Conservation (phyloP, 2,797 vertebrate species). For the Chrosomus eos region DNA sequence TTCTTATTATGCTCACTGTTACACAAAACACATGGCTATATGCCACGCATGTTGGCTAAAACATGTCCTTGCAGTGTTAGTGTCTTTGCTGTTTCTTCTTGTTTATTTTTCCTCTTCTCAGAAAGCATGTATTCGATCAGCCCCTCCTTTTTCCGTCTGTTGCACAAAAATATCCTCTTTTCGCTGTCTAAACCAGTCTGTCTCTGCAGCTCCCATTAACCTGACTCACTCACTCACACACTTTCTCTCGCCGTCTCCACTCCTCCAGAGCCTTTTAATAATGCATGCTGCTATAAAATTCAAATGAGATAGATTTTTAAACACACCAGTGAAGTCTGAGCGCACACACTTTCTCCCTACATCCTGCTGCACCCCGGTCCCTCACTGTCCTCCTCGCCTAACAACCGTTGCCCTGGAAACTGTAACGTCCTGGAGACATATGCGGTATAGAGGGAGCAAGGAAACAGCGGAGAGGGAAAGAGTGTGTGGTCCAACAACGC, state of each 20-base stretch:
- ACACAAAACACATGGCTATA: slow-evolving; percentile 1
- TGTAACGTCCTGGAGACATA: slow-evolving; percentile 50
- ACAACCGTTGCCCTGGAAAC: slow-evolving; percentile 62
- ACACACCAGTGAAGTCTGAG: slow-evolving; percentile 40
- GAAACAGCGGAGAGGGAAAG: not conserved
- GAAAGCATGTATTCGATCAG: not conserved
- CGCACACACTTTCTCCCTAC: slow-evolving; percentile 8
- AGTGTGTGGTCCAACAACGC: not conserved
- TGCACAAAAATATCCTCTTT: slow-evolving; percentile 25
- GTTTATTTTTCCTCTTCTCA: not conserved
- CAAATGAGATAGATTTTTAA: slow-evolving; percentile 54
- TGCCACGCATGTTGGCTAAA: not conserved
- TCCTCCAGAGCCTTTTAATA: slow-evolving; percentile 53
- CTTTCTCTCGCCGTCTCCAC: not conserved
- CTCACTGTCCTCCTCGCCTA: slow-evolving; percentile 44
- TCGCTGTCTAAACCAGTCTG: slow-evolving; percentile 6
- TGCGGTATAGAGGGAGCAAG: not conserved
- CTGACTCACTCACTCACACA: slow-evolving; percentile 5
- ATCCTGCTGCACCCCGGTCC: slow-evolving; percentile 14
- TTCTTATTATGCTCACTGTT: not conserved
- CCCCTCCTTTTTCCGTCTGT: slow-evolving; percentile 19
- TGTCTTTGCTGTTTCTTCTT: not conserved
- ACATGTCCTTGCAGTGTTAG: not conserved
- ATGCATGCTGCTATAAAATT: slow-evolving; percentile 58
- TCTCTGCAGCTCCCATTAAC: slow-evolving; percentile 23